Evolutionary conservation across 1,140 invertebrate genomes (phyloP).

Genomic region (Geopemphigus sp.): DNA sequence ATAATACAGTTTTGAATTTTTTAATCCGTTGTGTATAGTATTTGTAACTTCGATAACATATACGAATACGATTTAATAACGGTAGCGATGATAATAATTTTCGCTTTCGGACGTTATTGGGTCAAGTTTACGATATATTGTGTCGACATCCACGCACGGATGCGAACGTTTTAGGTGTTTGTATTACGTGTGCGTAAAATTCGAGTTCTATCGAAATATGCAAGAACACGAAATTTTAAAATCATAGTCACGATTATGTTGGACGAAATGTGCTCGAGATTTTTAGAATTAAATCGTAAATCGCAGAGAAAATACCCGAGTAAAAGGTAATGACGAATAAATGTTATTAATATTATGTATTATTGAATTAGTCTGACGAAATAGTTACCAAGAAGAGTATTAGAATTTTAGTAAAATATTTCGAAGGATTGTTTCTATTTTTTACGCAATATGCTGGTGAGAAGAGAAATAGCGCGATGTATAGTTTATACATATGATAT

Average conservation of each 20-base stretch:
- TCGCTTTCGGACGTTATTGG: too few species aligned
- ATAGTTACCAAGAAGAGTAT: not conserved
- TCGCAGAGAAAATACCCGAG: not conserved
- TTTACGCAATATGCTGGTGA: not conserved
- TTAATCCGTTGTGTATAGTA: too few species aligned
- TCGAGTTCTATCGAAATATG: not conserved
- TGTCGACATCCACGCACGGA: too few species aligned
- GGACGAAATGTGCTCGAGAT: not conserved
- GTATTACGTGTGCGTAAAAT: too few species aligned
- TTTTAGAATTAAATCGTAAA: too few species aligned
- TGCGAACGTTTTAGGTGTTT: not conserved
- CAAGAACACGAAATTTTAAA: not conserved
- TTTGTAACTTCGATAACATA: too few species aligned
- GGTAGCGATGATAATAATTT: not conserved
- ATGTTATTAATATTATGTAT: too few species aligned
- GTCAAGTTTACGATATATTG: too few species aligned
- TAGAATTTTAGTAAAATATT: not conserved
- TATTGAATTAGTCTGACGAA: not conserved
- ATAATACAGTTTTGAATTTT: not conserved
- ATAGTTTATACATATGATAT: too few species aligned
- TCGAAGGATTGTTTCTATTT: not conserved
- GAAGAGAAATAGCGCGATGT: not conserved
- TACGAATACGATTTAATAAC: not conserved
- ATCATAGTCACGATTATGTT: not conserved
- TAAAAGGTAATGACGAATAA: not conserved